These are phyloP conservation scores for Gordius sp. DNA, from an alignment of 2,888 invertebrate genomes.

Conservation along the genomic window DNA sequence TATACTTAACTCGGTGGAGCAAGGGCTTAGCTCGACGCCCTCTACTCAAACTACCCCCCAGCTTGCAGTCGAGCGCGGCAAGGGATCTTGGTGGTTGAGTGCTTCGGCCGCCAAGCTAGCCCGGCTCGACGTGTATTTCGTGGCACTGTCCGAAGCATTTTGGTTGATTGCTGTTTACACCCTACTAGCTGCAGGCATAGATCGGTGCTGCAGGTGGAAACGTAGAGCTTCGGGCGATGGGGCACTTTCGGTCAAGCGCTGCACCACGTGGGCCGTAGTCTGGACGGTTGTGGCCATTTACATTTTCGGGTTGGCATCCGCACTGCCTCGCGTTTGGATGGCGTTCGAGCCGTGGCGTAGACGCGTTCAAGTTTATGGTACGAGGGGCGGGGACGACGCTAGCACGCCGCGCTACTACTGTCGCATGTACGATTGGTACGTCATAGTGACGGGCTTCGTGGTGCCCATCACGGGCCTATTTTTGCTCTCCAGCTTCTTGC, in stretches of 20 bases:
- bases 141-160: slow-evolving; percentile 11
- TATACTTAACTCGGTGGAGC: too few species aligned
- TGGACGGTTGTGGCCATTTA: background rate
- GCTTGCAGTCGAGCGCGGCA: too few species aligned
- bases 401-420: background rate
- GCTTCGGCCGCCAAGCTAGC: background rate
- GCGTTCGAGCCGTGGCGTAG: too few species aligned
- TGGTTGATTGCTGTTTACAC: slow-evolving; percentile 6
- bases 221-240: background rate
- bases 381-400: too few species aligned
- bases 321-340: slow-evolving; percentile 4
- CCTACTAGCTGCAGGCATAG: background rate
- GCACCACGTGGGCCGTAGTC: background rate
- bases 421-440: slow-evolving; percentile 11
- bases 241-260: background rate
- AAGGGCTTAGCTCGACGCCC: too few species aligned
- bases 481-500: background rate
- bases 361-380: too few species aligned
- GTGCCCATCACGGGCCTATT: background rate
- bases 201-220: slow-evolving; percentile 2
- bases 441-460: background rate
- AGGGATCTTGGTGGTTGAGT: too few species aligned
- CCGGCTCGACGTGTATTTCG: background rate
- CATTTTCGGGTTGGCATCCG: background rate
- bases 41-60: too few species aligned